phyloP scores from a whole-genome alignment of 1,140 invertebrate species.

The Lordiphosa clarofinis region DNA sequence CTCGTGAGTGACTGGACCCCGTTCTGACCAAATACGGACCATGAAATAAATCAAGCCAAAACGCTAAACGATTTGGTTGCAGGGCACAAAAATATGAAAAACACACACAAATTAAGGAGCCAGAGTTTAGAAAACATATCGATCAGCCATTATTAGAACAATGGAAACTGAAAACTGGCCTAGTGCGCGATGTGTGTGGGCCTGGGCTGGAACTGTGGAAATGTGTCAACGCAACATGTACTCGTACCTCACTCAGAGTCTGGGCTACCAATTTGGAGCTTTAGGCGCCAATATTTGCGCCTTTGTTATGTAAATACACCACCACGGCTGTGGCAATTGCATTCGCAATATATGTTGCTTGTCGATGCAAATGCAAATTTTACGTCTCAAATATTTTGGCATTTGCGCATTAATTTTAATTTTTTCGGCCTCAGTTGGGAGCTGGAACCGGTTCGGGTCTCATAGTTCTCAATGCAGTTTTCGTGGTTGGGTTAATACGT shows the following conservation, averaged over 20 bases:
- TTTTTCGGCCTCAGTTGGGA: constrained; percentile 37
- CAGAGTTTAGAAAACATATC: constrained; percentile 50
- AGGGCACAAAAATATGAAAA: constrained; percentile 53
- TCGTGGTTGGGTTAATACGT: constrained; percentile 66
- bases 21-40: constrained; percentile 43
- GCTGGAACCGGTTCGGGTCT: constrained; percentile 55
- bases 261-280: constrained; percentile 22
- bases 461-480: constrained; percentile 66
- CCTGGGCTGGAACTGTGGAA: constrained; percentile 21
- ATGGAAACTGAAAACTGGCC: constrained; percentile 16
- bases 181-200: constrained; percentile 40
- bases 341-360: constrained; percentile 5
- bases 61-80: constrained; percentile 53
- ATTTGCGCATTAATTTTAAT: constrained; percentile 70
- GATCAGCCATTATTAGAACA: constrained; percentile 46
- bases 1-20: constrained; percentile 30
- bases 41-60: constrained; percentile 43
- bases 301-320: constrained; percentile 68
- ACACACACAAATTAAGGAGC: constrained; percentile 43
- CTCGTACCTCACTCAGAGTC: constrained; percentile 5
- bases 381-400: constrained; percentile 68
- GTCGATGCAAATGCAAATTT: constrained; percentile 64
- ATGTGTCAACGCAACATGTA: constrained; percentile 48
- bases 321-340: constrained; percentile 5
- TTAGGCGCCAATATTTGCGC: constrained; percentile 55